phyloP scores from a whole-genome alignment of 1,140 invertebrate species.

The Rhyzopertha dominica region DNA sequence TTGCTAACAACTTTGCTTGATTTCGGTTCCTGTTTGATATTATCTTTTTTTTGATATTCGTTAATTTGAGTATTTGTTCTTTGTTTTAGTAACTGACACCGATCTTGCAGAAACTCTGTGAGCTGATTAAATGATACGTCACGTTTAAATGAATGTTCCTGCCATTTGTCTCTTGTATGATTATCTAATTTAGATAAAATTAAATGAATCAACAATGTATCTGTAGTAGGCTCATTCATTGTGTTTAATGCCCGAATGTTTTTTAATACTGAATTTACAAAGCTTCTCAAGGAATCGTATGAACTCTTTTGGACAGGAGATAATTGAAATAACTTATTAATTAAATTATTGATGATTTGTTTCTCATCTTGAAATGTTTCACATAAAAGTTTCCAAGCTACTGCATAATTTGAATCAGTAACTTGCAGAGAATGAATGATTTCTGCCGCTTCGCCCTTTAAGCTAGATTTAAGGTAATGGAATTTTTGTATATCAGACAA shows the following conservation, averaged over 20 bases:
- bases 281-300: slow-evolving; percentile 12
- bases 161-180: too few relatives aligned
- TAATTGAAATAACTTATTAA: slow-evolving; percentile 27
- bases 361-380: slow-evolving; percentile 31
- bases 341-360: slow-evolving; percentile 29
- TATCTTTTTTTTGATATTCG: too few relatives aligned
- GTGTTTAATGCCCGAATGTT: slow-evolving; percentile 23
- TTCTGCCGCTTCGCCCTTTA: slow-evolving; percentile 21
- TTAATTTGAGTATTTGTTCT: too few relatives aligned
- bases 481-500: slow-evolving; percentile 26
- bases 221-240: too few relatives aligned
- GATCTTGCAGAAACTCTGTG: too few relatives aligned
- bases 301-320: slow-evolving; percentile 22
- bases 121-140: too few relatives aligned
- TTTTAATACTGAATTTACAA: slow-evolving; percentile 21
- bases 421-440: slow-evolving; percentile 27
- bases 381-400: slow-evolving; percentile 32
- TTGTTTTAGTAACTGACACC: too few relatives aligned
- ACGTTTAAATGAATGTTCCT: too few relatives aligned
- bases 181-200: too few relatives aligned
- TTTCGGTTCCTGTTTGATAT: too few relatives aligned
- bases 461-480: slow-evolving; percentile 26
- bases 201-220: too few relatives aligned
- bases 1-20: too few relatives aligned
- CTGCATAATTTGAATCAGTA: slow-evolving; percentile 30